Percentiles rank a stretch among this genome's conserved stretches.
Conservation (phyloP, 2,888 invertebrate genomes). For the Allygus modestus region DNA sequence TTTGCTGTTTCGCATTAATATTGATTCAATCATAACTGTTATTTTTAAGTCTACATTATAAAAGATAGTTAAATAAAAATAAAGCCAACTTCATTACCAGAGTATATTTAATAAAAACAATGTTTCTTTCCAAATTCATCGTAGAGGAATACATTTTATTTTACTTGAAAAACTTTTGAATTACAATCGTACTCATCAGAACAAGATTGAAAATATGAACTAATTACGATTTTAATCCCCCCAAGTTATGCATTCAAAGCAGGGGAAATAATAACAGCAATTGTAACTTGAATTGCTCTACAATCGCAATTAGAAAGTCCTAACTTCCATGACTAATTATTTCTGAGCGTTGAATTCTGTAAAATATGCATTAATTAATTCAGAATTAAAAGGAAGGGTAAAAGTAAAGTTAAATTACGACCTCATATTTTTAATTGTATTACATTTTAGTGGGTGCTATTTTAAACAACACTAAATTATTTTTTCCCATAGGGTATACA, state of each 20-base stretch:
- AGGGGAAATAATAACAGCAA: slow-evolving; percentile 39
- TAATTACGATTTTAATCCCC: slow-evolving; percentile 34
- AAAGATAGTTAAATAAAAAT: too few species aligned
- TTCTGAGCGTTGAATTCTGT: neutral
- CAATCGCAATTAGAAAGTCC: slow-evolving; percentile 35
- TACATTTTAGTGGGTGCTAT: too few species aligned
- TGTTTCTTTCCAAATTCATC: too few species aligned
- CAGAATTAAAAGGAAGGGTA: neutral
- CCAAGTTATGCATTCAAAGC: slow-evolving; percentile 39
- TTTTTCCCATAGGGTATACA: too few species aligned
- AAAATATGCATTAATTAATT: slow-evolving; percentile 41
- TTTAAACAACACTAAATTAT: too few species aligned
- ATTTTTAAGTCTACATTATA: too few species aligned
- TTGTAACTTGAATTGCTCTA: slow-evolving; percentile 43
- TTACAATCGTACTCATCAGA: neutral
- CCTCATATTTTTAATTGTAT: too few species aligned
- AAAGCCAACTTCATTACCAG: too few species aligned
- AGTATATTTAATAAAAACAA: too few species aligned
- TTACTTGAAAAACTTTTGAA: slow-evolving; percentile 1
- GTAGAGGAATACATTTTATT: too few species aligned
- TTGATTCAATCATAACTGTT: too few species aligned
- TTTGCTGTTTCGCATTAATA: too few species aligned
- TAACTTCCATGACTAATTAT: slow-evolving; percentile 33
- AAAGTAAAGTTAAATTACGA: neutral
- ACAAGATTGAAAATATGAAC: slow-evolving; percentile 15